Base-by-base conservation (phyloP, 2,888 invertebrate species). In the Agrypnus murinus region DNA sequence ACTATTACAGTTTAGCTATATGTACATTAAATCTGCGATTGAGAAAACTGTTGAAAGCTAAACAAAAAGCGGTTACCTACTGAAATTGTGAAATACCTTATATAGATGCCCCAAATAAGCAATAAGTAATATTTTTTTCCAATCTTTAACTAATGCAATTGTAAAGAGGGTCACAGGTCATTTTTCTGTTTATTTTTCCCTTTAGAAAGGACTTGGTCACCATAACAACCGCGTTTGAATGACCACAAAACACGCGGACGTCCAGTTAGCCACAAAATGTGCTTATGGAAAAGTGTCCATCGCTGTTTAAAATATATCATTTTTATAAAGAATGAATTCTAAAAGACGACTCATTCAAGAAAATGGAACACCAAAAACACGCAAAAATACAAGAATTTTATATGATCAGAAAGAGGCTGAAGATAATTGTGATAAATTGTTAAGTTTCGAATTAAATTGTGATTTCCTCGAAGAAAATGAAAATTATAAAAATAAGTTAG, bases 201-300 rank as follows among this genome's bases (percentile, higher is more conserved):
- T 31, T 19, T 10, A 32, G 34, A 34, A 34, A 55, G 36, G 34
- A 15, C 55, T 40, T 40, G 40, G 71, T 71, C 31, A 48, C 67
- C 71, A 67, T 66, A 67, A 64, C 71, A 45, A 71, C 55, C 15
- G 15, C 67, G 15, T 19, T 8, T 1, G 48, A 71, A 62, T 71
- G 63, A 66, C 63, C 66, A 71, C 71, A 71, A 70, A 25, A 67
- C 62, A 31, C 19, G 12, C 48, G 34, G 34, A 43, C 65, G 15
- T 55, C 55, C 25, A 36, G 55, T 55, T 55, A 19, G 38, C 36
- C 36, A 32, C 50, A 55, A 36, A 55, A 55, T 55, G 55, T 36
- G 55, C 36, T 36, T 12, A 12, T 55, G 55, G 17, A 55, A 9
- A 43, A 65, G 19, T 57, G 65, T 57, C 14, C 38, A 19, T 40